Percentiles rank a stretch among this genome's conserved stretches.
These are phyloP conservation scores for Polylopha cassiicola DNA, from an alignment of 2,888 invertebrate species.

Conservation along the genomic window DNA sequence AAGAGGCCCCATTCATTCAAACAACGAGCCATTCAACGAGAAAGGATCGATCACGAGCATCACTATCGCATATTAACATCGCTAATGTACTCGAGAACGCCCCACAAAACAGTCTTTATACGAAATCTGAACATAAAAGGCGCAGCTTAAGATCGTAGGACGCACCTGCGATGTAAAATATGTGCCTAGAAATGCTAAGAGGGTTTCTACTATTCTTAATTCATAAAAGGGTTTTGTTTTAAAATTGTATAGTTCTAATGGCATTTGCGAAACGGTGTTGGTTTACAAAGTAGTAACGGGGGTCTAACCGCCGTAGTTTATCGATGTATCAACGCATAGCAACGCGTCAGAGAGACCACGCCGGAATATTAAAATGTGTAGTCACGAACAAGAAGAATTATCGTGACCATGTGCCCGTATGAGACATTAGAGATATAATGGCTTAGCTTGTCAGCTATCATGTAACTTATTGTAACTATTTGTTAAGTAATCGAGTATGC, in stretches of 20 bases:
- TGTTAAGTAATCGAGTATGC: too few species aligned
- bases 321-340: slow-evolving; percentile 66
- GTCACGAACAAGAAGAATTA: slow-evolving; percentile 57
- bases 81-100: slow-evolving; percentile 56
- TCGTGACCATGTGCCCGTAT: slow-evolving; percentile 37
- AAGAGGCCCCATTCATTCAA: slow-evolving; percentile 30
- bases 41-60: slow-evolving; percentile 57
- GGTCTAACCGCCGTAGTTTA: slow-evolving; percentile 29
- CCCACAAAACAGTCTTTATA: slow-evolving; percentile 52
- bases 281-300: too few species aligned
- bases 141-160: slow-evolving; percentile 10
- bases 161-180: slow-evolving; percentile 14
- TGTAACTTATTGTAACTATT: too few species aligned
- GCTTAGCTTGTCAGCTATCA: slow-evolving; percentile 13
- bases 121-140: slow-evolving; percentile 45
- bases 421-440: slow-evolving; percentile 30
- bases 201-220: slow-evolving; percentile 11
- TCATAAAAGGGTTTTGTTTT: slow-evolving; percentile 6
- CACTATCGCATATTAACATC: slow-evolving; percentile 65
- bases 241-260: too few species aligned
- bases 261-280: slow-evolving; percentile 8
- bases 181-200: slow-evolving; percentile 5
- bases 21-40: slow-evolving; percentile 42
- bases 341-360: slow-evolving; percentile 42
- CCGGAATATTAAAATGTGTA: slow-evolving; percentile 61